phyloP scores from a whole-genome alignment of 2,797 vertebrate genomes.

The Enteromius fasciolatus region DNA sequence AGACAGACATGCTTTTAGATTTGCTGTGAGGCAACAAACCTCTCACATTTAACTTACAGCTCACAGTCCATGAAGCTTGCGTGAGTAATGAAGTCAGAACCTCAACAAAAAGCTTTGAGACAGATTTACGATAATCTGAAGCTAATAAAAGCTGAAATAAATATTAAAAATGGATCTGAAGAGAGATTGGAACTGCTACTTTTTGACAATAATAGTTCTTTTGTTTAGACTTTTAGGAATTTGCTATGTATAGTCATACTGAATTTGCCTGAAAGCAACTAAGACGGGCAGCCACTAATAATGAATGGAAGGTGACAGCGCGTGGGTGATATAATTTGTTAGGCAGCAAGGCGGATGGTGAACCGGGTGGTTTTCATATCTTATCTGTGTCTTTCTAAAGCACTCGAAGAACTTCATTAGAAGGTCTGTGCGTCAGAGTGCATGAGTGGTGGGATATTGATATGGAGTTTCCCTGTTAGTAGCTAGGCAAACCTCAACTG shows the following conservation, averaged over 20 bases:
- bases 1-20: neutral
- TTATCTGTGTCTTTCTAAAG: constrained; percentile 30
- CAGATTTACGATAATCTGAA: constrained; percentile 1
- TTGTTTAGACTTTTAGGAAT: neutral
- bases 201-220: constrained; percentile 17
- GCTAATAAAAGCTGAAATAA: constrained; percentile 14
- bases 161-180: neutral
- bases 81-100: constrained; percentile 14
- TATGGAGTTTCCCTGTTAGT: constrained; percentile 1
- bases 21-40: neutral
- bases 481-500: neutral
- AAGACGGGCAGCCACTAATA: constrained; percentile 15
- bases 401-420: constrained; percentile 17
- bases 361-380: constrained; percentile 35
- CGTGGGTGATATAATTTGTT: constrained; percentile 27
- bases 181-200: neutral
- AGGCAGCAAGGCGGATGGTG: constrained; percentile 9
- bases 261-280: constrained; percentile 12
- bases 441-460: constrained; percentile 16
- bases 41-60: neutral
- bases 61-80: neutral
- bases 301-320: constrained; percentile 34
- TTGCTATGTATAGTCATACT: constrained; percentile 16
- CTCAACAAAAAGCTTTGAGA: constrained; percentile 10
- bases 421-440: neutral